Base-by-base conservation (phyloP, 2,888 invertebrate species). In the Xestia sexstrigata region DNA sequence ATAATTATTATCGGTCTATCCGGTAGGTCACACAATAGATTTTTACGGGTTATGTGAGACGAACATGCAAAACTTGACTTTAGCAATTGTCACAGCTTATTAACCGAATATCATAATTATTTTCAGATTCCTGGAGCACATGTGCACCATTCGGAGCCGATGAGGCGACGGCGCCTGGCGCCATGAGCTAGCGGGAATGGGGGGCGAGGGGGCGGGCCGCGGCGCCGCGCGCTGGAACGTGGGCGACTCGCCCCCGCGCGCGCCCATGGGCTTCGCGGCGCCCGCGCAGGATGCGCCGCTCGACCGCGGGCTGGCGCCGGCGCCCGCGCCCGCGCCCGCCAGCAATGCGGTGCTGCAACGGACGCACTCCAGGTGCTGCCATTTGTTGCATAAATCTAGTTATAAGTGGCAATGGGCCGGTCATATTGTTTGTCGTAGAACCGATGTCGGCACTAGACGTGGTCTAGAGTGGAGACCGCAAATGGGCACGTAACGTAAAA, bases 121-220 rank as follows among this genome's bases (percentile, higher is more conserved):
- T 88, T 87, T 17, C 81, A 88, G 88, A 79, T 78, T 78, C 39
- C 45, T 60, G 74, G 30, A 70, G 83, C 86, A 89, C 91, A 93
- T 90, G 93, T 92, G 90, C 92, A 92, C 91, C 91, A 49, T 77
- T 39, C 90, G 91, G 93, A 92, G 78, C 89, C 80, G 89, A 93
- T 94, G 94, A 91, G 92, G 95, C 91, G 94, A 88, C 91, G 94
- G 92, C 92, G 94, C 87, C 88, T 91, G 93, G 92, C 96, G 91
- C 95, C 94, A 95, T 96, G 97, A 95, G 96, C 95, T 96, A 96
- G 96, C 95, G 93, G 94, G 92, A 88, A 97, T 97, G 97, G 96
- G 95, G 94, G 97, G 97, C 96, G 97, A 97, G 97, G 97, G 97
- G 96, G 97, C 97, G 97, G 97, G 97, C 95, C 97, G 97, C 97